Base-by-base conservation (phyloP, 1,140 invertebrate species). In the Anastatus disparis region DNA sequence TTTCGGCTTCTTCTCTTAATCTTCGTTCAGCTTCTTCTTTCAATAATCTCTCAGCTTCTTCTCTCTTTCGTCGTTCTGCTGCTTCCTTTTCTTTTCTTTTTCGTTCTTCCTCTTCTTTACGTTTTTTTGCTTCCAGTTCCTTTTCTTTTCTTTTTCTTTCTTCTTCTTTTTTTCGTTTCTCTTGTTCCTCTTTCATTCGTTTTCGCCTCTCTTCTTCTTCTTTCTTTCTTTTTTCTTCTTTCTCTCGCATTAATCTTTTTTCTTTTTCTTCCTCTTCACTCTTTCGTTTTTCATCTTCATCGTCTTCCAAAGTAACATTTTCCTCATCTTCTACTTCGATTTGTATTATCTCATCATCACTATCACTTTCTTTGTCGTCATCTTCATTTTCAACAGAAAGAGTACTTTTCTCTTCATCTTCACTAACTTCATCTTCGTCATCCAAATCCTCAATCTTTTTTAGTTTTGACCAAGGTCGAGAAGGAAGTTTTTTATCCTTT, bases 271-370 rank as follows among this genome's bases (percentile, higher is more conserved):
- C n/a, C 27, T 50, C 46, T 17, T 50, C 29, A 3, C 9, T 2
- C 20, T 20, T 10, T 6, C 24, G 22, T 7, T 46, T 27, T 8
- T 48, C 44, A 26, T 62, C 31, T 13, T 62, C 40, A 15, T 17
- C 12, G 3, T 64, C 61, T 12, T 20, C 38, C 6, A 64, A 38
- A 17, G 52, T 17, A 1, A 42, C 31, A 3, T 48, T n/a, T 15
- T 73, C 65, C 15, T 75, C 22, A 13, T 68, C 38, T 17, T 73
- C 75, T 17, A 78, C 71, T 56, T 75, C 71, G n/a, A 73, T 68
- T 2, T 56, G 48, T 2, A 73, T 46, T 0, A 66, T 40, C 0
- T 74, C 62, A 2, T 74, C 59, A 7, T 62, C 64, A 2, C 65
- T 63, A 13, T 75, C 62, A 3, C 70, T 66, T 4, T 48, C 64